Conservation (phyloP, 2,113 vertebrate species). For the Rhinopomastus cyanomelas region DNA sequence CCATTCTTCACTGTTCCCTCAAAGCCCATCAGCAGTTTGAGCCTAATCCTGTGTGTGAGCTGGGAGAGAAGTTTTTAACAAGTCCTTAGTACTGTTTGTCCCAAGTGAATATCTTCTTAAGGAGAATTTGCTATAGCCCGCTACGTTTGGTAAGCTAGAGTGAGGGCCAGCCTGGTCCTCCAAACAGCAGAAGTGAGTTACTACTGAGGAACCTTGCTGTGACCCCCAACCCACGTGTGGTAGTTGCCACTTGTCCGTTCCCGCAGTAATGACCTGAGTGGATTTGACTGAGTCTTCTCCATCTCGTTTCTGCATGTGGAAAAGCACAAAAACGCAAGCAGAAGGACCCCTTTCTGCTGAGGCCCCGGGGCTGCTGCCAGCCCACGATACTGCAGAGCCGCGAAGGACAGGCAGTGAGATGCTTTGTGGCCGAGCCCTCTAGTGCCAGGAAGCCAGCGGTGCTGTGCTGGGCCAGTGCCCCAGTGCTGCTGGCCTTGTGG, state of each 20-base stretch:
- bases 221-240: not conserved
- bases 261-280: not conserved
- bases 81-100: not conserved
- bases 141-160: not conserved
- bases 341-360: not conserved
- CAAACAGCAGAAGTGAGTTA: not conserved
- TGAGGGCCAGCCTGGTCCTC: not conserved
- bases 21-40: not conserved
- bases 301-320: not conserved
- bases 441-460: not conserved
- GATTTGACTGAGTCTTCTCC: rapidly evolving
- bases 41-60: not conserved
- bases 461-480: not conserved
- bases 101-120: not conserved
- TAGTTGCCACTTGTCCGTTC: not conserved
- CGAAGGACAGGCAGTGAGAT: not conserved
- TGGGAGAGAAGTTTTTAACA: not conserved
- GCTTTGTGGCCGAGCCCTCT: not conserved
- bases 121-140: not conserved
- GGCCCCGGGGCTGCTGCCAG: not conserved
- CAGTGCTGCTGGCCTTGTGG: not conserved
- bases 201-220: not conserved
- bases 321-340: not conserved
- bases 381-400: rapidly evolving
- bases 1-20: not conserved